Conservation (phyloP, 2,888 invertebrate genomes). For the Heliconius sara region DNA sequence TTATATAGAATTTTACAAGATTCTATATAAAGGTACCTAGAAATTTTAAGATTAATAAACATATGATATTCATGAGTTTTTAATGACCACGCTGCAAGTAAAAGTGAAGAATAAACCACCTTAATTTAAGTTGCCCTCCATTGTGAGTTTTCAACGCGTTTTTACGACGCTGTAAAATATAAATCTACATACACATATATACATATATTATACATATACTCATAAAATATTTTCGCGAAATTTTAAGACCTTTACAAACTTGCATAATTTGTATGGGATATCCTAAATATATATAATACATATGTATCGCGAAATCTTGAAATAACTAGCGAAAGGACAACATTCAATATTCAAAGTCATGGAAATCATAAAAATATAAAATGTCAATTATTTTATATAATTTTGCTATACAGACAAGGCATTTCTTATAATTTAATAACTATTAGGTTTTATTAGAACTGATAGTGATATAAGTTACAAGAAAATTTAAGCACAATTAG, state of each 20-base stretch:
- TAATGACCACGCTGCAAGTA: background rate
- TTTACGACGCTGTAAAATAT: constrained; percentile 28
- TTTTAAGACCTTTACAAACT: constrained; percentile 13
- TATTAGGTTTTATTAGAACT: too few species aligned
- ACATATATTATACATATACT: too few species aligned
- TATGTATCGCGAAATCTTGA: too few species aligned
- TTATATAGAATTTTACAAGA: background rate
- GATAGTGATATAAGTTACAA: too few species aligned
- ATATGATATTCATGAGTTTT: constrained; percentile 4
- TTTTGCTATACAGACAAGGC: too few species aligned
- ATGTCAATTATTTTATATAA: too few species aligned
- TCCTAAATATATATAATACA: background rate
- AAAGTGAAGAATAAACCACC: constrained; percentile 24
- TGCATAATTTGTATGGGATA: background rate
- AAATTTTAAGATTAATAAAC: constrained; percentile 7
- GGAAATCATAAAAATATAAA: too few species aligned
- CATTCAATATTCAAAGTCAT: too few species aligned
- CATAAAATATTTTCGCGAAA: constrained; percentile 9
- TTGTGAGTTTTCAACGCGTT: constrained; percentile 13
- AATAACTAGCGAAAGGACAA: too few species aligned
- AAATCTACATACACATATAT: constrained; percentile 1
- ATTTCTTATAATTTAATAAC: too few species aligned
- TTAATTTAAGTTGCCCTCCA: constrained; percentile 18
- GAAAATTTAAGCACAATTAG: too few species aligned
- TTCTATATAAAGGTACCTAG: background rate